These are phyloP conservation scores for Callyntrura guangdongensis DNA, from an alignment of 2,888 invertebrate species.

Conservation along the genomic window DNA sequence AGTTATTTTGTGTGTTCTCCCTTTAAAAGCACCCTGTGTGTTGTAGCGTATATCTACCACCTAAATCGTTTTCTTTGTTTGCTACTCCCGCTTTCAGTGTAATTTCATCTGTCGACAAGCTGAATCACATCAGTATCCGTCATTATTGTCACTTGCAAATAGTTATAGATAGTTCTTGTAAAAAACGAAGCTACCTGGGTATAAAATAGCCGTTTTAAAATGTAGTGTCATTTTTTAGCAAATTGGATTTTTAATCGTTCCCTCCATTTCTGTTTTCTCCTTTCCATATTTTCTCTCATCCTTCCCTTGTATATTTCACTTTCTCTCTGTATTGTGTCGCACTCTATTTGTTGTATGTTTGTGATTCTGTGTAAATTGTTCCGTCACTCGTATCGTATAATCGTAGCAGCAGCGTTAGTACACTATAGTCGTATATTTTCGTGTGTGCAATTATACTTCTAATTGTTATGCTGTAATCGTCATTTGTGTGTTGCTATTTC, in stretches of 20 bases:
- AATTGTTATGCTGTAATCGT: not conserved
- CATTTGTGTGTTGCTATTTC: constrained; percentile 30
- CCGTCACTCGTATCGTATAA: not conserved
- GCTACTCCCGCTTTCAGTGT: not conserved
- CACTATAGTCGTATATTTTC: not conserved
- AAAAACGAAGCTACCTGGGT: no score
- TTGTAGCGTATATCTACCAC: not conserved
- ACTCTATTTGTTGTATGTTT: not conserved
- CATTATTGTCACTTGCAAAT: no score
- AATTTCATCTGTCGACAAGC: no score
- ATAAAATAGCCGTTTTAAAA: no score
- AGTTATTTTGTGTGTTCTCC: constrained; percentile 39
- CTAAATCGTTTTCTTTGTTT: not conserved
- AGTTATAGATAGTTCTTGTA: no score
- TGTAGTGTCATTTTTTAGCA: no score
- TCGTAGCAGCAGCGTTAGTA: not conserved
- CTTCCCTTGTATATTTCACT: not conserved
- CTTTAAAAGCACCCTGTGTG: not conserved
- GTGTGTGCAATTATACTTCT: not conserved
- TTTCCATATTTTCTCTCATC: not conserved
- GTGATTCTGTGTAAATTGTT: not conserved
- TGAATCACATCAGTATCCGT: no score
- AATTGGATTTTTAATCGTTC: not conserved
- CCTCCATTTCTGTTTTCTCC: not conserved
- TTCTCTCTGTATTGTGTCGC: not conserved